phyloP scores from a whole-genome alignment of 2,797 vertebrate genomes.

The Prionace glauca region DNA sequence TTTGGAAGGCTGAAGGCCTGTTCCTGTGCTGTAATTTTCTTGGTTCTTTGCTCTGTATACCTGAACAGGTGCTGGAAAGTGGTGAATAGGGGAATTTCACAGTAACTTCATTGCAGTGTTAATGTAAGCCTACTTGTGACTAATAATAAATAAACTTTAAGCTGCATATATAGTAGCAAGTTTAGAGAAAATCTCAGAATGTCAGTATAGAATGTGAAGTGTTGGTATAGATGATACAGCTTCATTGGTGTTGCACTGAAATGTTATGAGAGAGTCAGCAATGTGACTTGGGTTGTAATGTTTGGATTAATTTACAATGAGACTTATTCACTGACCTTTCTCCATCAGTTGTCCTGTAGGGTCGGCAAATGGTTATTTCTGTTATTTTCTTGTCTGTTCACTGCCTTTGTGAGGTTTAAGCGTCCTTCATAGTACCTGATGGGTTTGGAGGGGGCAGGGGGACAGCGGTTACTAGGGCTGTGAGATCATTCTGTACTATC shows the following conservation, averaged over 20 bases:
- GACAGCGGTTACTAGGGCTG: not conserved
- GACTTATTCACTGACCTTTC: not conserved
- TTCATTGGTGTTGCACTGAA: not conserved
- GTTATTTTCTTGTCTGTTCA: not conserved
- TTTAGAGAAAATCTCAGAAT: not conserved
- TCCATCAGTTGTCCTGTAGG: not conserved
- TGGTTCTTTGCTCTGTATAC: no score
- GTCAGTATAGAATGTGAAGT: not conserved
- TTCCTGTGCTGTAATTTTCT: no score
- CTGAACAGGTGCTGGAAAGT: no score
- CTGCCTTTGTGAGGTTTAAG: not conserved
- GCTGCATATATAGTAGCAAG: no score
- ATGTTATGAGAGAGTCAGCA: not conserved
- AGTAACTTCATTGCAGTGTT: no score
- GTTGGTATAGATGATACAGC: no score
- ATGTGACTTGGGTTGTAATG: not conserved
- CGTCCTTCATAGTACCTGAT: not conserved
- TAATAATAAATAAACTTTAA: no score
- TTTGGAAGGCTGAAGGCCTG: no score
- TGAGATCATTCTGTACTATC: not conserved
- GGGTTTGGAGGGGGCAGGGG: not conserved
- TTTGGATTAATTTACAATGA: not conserved
- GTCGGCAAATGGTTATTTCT: not conserved
- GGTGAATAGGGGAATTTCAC: no score
- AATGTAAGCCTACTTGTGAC: no score